These are phyloP conservation scores for Gasteruption jaculator DNA, from an alignment of 2,888 invertebrate genomes.

Conservation along the genomic window DNA sequence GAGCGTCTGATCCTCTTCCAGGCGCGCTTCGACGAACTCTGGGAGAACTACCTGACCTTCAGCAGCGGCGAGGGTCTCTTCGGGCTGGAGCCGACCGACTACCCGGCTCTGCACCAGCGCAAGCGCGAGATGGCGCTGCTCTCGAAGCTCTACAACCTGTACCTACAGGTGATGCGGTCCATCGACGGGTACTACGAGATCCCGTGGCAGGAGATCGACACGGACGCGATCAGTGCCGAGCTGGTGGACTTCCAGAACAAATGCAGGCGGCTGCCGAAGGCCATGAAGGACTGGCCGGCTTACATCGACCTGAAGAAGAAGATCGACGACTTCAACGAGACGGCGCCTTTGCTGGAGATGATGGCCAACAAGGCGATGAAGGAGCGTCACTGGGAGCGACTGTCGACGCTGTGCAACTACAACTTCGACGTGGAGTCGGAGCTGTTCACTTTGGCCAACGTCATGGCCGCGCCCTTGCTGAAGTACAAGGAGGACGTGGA, in stretches of 20 bases:
- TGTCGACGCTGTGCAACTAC: slow-evolving; percentile 60
- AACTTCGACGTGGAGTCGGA: slow-evolving; percentile 76
- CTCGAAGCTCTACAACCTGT: slow-evolving; percentile 75
- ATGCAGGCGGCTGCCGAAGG: slow-evolving; percentile 78
- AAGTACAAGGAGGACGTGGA: slow-evolving; percentile 84
- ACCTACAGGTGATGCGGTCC: slow-evolving; percentile 78
- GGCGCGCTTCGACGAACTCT: slow-evolving; percentile 77
- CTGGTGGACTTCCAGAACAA: slow-evolving; percentile 76
- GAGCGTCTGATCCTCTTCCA: slow-evolving; percentile 75
- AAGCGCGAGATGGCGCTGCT: slow-evolving; percentile 81
- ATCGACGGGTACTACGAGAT: slow-evolving; percentile 84
- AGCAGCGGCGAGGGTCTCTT: slow-evolving; percentile 81
- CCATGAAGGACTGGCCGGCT: slow-evolving; percentile 85
- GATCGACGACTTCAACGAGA: slow-evolving; percentile 87
- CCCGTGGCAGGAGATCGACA: slow-evolving; percentile 79
- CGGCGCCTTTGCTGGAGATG: slow-evolving; percentile 77
- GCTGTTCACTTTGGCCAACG: slow-evolving; percentile 71
- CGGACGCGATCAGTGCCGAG: slow-evolving; percentile 75
- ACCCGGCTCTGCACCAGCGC: slow-evolving; percentile 72
- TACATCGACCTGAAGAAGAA: slow-evolving; percentile 80
- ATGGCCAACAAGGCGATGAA: slow-evolving; percentile 88
- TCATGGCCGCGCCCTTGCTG: slow-evolving; percentile 81
- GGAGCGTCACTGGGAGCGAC: slow-evolving; percentile 71
- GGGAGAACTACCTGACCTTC: slow-evolving; percentile 77
- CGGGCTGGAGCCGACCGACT: slow-evolving; percentile 77